phyloP scores from a whole-genome alignment of 2,797 vertebrate genomes.

The Rachycentron canadum region DNA sequence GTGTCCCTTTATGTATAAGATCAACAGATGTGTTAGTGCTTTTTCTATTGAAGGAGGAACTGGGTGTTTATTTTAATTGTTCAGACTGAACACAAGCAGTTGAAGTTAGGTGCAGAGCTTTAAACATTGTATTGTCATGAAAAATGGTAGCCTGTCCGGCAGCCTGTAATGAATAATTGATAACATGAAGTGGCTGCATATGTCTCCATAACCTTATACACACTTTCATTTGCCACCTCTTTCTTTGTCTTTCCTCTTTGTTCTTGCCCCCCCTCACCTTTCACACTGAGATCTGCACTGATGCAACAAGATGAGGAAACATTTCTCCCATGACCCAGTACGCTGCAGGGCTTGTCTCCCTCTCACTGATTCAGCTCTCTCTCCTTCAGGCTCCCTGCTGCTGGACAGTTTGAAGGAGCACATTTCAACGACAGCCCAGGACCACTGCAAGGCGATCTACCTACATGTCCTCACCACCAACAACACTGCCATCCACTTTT shows the following conservation, averaged over 20 bases:
- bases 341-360: background rate
- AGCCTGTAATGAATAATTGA: background rate
- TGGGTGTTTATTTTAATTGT: background rate
- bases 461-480: constrained; percentile 98
- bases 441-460: constrained; percentile 99
- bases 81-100: background rate
- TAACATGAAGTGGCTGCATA: background rate
- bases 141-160: background rate
- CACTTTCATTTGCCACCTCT: background rate
- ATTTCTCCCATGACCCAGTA: background rate
- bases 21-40: background rate
- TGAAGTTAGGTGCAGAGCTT: background rate
- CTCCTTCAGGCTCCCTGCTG: constrained; percentile 92
- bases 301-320: background rate
- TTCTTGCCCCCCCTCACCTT: background rate
- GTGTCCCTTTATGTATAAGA: background rate
- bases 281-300: background rate
- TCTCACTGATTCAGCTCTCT: background rate
- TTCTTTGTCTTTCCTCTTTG: background rate
- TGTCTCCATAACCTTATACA: background rate
- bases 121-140: background rate
- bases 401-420: constrained; percentile 99
- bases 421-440: constrained; percentile 96
- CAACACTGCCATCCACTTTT: constrained; percentile 97
- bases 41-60: background rate